Percentiles rank a stretch among this genome's conserved stretches.
These are phyloP conservation scores for Babyrousa celebensis DNA, from an alignment of 2,797 vertebrate species.

Conservation along the genomic window DNA sequence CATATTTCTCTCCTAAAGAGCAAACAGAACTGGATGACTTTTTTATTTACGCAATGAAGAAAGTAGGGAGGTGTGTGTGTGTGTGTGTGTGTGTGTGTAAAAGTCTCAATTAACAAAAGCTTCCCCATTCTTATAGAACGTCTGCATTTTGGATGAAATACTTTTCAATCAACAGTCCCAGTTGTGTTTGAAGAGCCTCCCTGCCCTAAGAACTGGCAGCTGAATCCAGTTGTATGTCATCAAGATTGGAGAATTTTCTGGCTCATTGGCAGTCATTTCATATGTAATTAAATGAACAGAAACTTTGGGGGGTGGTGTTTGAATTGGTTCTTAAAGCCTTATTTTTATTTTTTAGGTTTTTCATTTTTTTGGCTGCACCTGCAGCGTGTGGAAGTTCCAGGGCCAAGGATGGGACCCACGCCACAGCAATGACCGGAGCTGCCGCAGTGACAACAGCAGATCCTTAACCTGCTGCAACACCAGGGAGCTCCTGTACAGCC, in stretches of 20 bases:
- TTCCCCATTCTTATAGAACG: neutral
- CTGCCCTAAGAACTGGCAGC: neutral
- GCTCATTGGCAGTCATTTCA: neutral
- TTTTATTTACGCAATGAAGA: neutral
- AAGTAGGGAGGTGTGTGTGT: neutral
- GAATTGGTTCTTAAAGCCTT: too few relatives aligned
- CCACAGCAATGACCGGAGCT: too few relatives aligned
- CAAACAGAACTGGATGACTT: neutral
- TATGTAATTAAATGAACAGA: neutral
- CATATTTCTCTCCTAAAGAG: conserved; percentile 8
- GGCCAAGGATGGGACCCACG: too few relatives aligned
- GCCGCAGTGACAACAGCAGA: too few relatives aligned
- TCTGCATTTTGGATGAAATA: neutral
- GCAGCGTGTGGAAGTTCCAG: too few relatives aligned
- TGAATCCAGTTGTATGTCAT: accelerated
- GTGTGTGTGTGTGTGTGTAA: neutral
- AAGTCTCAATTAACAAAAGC: neutral
- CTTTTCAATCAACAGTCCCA: accelerated
- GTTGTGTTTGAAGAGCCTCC: neutral
- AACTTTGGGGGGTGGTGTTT: neutral
- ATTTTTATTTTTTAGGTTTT: too few relatives aligned
- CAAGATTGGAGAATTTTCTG: accelerated
- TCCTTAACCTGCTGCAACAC: too few relatives aligned
- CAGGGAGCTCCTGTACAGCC: neutral
- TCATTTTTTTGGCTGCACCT: too few relatives aligned